Base-by-base conservation (phyloP, 2,113 vertebrate species). In the Struthio camelus region DNA sequence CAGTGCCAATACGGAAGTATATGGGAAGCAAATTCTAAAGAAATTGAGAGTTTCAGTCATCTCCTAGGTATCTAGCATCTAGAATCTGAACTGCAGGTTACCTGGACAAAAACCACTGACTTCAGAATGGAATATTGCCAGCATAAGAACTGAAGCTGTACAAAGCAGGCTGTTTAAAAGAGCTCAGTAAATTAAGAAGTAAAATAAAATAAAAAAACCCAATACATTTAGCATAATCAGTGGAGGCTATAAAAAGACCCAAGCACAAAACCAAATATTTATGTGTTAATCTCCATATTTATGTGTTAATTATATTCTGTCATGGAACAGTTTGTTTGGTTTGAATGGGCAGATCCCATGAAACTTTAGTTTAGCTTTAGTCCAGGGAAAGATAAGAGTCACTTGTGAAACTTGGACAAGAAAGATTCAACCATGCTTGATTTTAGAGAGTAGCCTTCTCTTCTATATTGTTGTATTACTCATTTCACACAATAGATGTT, bases 71-170 rank as follows among this genome's bases (percentile, higher is more conserved):
- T 93, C 62, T 78, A 8, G 1, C 2, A 2, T 81, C 0, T 1
- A 75, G 91, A 58, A 79, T 90, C 82, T 82, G 87, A 91, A 81
- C 85, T 79, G 89, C 58, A 69, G 87, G 91, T 93, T 92, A 85
- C 89, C 75, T 85, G 85, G 58, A 61, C 81, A 93, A 91, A 89
- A 91, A 58, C 73, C 84, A 11, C 81, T 87, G 82, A 94, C 94
- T 66, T 66, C 75, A 36, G 71, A 48, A 27, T 77, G 85, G 78
- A 91, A 61, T 14, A 4, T 2, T 82, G 70, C 87, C 81, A 94
- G 81, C 53, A 9, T 46, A 76, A 72, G 67, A 62, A 89, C 87
- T 80, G 70, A 87, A 87, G 66, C 87, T 89, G 61, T 84, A 44
- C 48, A 76, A 72, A 87, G 59, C 65, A 46, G 9, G 4, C 51